Conservation (phyloP, 2,113 vertebrate genomes). For the Mobula birostris region DNA sequence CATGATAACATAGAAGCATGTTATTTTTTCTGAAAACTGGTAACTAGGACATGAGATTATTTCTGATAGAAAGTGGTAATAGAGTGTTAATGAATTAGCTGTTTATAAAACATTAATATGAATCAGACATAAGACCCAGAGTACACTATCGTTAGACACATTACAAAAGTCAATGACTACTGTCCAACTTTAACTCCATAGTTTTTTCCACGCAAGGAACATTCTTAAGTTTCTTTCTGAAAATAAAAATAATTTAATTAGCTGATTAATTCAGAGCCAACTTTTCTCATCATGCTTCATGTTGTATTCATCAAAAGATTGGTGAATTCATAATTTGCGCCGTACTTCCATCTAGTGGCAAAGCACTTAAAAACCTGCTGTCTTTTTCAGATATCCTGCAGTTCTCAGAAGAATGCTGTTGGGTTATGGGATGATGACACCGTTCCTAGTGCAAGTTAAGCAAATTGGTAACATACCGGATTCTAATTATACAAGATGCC, state of each 20-base stretch:
- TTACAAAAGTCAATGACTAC: too few relatives aligned
- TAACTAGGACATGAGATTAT: neutral
- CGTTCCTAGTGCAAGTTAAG: neutral
- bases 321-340: neutral
- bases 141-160: too few relatives aligned
- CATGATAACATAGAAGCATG: neutral
- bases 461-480: neutral
- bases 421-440: neutral
- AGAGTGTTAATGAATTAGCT: neutral
- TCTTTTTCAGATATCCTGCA: neutral
- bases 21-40: neutral
- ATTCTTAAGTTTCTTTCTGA: neutral
- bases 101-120: neutral
- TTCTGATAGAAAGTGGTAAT: neutral
- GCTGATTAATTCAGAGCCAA: neutral
- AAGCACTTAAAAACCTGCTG: neutral
- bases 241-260: neutral
- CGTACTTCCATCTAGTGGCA: neutral
- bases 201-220: neutral
- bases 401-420: neutral
- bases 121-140: neutral
- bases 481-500: neutral
- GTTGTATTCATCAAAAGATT: neutral
- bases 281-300: neutral
- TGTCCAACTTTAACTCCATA: too few relatives aligned